Conservation (phyloP, 1,140 invertebrate genomes). For the Ylistrum balloti region DNA sequence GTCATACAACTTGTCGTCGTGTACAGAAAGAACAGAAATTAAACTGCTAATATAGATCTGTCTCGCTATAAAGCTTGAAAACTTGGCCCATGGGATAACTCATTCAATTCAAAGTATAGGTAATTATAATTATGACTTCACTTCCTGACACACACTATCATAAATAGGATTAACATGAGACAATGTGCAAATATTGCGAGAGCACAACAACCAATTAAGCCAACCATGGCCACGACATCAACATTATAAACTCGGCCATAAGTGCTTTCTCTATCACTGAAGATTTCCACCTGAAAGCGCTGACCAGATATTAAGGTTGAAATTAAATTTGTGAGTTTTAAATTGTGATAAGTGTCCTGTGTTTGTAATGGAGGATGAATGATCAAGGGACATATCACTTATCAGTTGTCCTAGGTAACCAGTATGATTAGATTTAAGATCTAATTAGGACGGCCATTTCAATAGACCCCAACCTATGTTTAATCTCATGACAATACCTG, state of each 20-base stretch:
- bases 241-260: not conserved
- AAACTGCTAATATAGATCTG: not conserved
- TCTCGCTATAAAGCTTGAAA: not conserved
- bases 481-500: conserved; percentile 20
- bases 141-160: conserved; percentile 42
- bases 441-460: not conserved
- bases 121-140: conserved; percentile 45
- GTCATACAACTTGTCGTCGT: not conserved
- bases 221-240: not conserved
- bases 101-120: not conserved
- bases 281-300: not conserved
- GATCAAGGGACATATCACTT: not conserved
- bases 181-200: conserved; percentile 44
- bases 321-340: conserved; percentile 36
- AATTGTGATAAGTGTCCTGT: not conserved
- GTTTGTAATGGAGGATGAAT: conserved; percentile 28
- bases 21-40: not conserved
- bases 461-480: conserved; percentile 27
- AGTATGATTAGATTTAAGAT: not conserved
- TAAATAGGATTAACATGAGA: conserved; percentile 46
- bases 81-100: conserved; percentile 21
- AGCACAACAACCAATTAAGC: conserved; percentile 46
- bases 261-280: conserved; percentile 20
- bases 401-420: conserved; percentile 15
- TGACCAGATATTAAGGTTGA: conserved; percentile 38